Conservation (phyloP, 2,888 invertebrate species). For the Hemaris fuciformis region DNA sequence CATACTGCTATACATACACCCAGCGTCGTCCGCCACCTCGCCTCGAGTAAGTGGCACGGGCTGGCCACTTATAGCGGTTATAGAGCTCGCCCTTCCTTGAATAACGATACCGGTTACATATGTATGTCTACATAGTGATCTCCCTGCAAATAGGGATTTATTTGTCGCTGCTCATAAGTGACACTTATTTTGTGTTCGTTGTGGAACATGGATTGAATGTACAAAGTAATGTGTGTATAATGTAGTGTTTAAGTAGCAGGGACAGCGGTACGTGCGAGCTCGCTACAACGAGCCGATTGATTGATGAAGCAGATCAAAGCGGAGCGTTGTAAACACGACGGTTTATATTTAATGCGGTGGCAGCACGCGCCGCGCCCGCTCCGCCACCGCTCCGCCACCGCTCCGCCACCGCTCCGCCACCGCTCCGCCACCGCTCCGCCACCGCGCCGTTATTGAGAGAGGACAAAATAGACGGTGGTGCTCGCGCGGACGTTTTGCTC, state of each 20-base stretch:
- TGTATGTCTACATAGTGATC: too few relatives aligned
- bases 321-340: constrained; percentile 14
- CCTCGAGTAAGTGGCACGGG: too few relatives aligned
- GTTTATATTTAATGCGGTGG: constrained; percentile 9
- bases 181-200: neutral
- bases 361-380: constrained; percentile 3
- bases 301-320: constrained; percentile 13
- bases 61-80: too few relatives aligned
- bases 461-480: constrained; percentile 17
- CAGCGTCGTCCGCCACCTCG: too few relatives aligned
- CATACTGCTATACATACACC: too few relatives aligned
- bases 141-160: too few relatives aligned
- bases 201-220: neutral
- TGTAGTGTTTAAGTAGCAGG: neutral
- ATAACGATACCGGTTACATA: too few relatives aligned
- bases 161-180: too few relatives aligned
- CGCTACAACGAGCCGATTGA: constrained; percentile 8
- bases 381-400: constrained; percentile 10
- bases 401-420: too few relatives aligned
- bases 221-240: neutral
- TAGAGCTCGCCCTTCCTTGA: too few relatives aligned
- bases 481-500: constrained; percentile 13
- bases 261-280: neutral
- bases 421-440: neutral
- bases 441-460: constrained; percentile 2